phyloP scores from a whole-genome alignment of 2,797 vertebrate genomes.

The Molossus alvarezi region DNA sequence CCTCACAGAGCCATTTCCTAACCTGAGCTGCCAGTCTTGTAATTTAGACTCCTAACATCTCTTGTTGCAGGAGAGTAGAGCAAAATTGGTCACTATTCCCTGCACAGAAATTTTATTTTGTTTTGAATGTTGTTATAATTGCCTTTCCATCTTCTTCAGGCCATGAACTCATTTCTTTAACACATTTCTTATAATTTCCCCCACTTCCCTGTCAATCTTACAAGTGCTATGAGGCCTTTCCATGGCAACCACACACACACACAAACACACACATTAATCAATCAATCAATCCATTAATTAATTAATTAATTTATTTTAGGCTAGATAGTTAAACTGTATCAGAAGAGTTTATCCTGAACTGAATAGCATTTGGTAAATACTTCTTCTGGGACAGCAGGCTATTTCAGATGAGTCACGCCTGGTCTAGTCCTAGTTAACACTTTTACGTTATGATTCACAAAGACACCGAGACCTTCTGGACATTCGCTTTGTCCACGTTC shows the following conservation, averaged over 20 bases:
- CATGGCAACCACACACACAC: neutral
- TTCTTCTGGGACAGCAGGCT: neutral
- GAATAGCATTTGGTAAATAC: neutral
- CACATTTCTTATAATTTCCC: neutral
- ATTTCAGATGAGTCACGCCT: neutral
- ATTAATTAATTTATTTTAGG: neutral
- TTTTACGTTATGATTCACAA: neutral
- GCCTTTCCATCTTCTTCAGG: neutral
- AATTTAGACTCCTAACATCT: constrained; percentile 25
- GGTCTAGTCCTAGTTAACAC: neutral
- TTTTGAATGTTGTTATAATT: constrained; percentile 18
- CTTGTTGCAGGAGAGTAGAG: neutral
- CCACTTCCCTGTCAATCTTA: neutral
- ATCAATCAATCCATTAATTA: too few relatives aligned
- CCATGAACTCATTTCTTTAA: constrained; percentile 1
- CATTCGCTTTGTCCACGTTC: neutral
- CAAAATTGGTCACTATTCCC: neutral
- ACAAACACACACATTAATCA: too few relatives aligned
- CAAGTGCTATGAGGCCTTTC: neutral
- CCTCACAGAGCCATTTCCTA: constrained; percentile 8
- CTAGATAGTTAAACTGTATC: neutral
- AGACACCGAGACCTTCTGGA: neutral
- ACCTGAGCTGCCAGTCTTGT: neutral
- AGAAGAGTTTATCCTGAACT: neutral
- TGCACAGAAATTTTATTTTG: constrained; percentile 23